A percentile compares a stretch with the other conserved stretches of the same genome.
Conservation (phyloP, 2,113 vertebrate species). For the Kryptolebias marmoratus region DNA sequence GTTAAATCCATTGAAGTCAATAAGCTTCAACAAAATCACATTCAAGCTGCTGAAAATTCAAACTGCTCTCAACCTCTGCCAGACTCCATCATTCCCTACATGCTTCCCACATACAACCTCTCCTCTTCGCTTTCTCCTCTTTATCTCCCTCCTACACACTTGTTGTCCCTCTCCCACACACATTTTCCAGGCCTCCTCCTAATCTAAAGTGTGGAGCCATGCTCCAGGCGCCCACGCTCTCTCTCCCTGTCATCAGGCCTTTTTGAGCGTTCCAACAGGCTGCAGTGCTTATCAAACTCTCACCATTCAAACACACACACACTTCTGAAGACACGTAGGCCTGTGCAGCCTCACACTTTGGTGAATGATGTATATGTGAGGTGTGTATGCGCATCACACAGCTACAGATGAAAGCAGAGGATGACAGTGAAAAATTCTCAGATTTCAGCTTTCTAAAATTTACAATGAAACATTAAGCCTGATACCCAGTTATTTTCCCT, state of each 20-base stretch:
- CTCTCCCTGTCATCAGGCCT: slow-evolving; percentile 49
- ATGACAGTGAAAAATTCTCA: slow-evolving; percentile 17
- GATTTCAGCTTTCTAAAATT: too few relatives aligned
- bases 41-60: background rate
- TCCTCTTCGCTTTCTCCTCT: slow-evolving; percentile 42
- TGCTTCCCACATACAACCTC: slow-evolving; percentile 51
- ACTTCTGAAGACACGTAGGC: background rate
- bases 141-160: slow-evolving; percentile 62
- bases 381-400: slow-evolving; percentile 2
- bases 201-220: slow-evolving; percentile 68
- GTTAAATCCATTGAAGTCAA: background rate
- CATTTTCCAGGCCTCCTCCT: slow-evolving; percentile 55
- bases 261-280: slow-evolving; percentile 67
- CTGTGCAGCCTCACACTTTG: slow-evolving; percentile 13
- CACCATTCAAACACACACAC: slow-evolving; percentile 9
- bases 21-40: background rate
- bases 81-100: slow-evolving; percentile 10
- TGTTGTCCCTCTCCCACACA: slow-evolving; percentile 55
- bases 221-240: slow-evolving; percentile 67
- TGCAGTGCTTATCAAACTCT: slow-evolving; percentile 50
- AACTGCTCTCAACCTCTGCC: background rate
- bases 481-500: too few relatives aligned
- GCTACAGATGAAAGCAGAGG: slow-evolving; percentile 16
- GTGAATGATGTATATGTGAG: slow-evolving; percentile 30
- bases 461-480: too few relatives aligned